Conservation (phyloP, 2,113 vertebrate genomes). For the Electrona antarctica region DNA sequence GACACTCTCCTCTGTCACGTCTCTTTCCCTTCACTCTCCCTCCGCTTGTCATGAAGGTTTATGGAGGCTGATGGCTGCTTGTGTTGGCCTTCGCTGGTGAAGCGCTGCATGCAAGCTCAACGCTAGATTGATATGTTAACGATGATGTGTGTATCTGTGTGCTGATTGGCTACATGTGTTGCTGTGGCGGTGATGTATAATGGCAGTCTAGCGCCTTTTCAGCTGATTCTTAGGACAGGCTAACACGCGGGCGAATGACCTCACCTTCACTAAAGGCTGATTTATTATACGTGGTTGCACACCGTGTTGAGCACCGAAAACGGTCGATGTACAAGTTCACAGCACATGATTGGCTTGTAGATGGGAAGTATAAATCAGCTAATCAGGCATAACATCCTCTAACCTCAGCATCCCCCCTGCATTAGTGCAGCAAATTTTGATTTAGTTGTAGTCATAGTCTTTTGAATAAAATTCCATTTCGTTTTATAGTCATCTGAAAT, state of each 20-base stretch:
- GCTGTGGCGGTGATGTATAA: background rate
- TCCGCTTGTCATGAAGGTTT: background rate
- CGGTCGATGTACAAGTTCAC: no score
- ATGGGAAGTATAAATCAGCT: no score
- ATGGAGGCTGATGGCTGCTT: constrained; percentile 5
- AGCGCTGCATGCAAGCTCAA: background rate
- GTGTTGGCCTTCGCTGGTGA: background rate
- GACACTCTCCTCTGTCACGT: constrained; percentile 44
- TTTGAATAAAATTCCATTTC: no score
- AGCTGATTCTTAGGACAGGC: background rate
- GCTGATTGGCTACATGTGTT: background rate
- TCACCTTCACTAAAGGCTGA: no score
- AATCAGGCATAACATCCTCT: no score
- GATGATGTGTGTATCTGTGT: background rate
- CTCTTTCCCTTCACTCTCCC: background rate
- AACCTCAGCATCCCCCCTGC: constrained; percentile 8
- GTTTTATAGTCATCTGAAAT: no score
- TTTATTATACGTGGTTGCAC: no score
- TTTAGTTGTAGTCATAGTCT: no score
- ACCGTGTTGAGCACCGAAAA: no score
- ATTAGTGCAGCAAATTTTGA: background rate
- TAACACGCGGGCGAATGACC: no score
- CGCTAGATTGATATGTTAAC: background rate
- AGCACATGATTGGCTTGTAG: no score
- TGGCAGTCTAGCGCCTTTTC: background rate